Conservation (phyloP, 2,113 vertebrate genomes). For the Lagenorhynchus albirostris region DNA sequence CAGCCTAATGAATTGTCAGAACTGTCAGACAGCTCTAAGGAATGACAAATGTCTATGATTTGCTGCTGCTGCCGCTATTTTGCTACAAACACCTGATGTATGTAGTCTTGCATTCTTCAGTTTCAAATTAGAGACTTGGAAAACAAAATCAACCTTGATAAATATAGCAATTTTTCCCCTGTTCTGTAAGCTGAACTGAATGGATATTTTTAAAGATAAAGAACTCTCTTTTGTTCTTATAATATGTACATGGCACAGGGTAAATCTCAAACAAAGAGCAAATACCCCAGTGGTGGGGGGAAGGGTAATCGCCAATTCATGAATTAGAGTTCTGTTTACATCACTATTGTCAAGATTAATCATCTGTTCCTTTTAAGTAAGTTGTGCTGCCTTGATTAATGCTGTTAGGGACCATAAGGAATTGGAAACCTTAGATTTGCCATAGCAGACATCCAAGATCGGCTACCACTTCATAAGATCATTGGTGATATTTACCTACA, state of each 20-base stretch:
- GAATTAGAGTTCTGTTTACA: neutral
- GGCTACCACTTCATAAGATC: neutral
- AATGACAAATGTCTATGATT: conserved; percentile 91
- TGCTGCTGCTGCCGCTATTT: conserved; percentile 83
- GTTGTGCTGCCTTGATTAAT: conserved; percentile 28
- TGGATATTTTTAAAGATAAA: conserved; percentile 67
- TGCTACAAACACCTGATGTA: conserved; percentile 86
- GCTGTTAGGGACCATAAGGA: neutral
- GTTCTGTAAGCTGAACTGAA: conserved; percentile 66
- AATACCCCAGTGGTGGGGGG: neutral
- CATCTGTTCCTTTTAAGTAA: conserved; percentile 49
- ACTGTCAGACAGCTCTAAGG: conserved; percentile 88
- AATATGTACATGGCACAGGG: neutral
- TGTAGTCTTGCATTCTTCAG: conserved; percentile 81
- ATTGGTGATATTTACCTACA: neutral
- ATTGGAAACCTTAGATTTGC: neutral
- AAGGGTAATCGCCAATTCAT: neutral
- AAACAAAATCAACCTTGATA: conserved; percentile 80
- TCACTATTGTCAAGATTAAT: conserved; percentile 30
- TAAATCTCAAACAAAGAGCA: conserved; percentile 64
- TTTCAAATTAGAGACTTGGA: conserved; percentile 83
- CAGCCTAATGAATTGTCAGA: conserved; percentile 91
- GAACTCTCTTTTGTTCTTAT: conserved; percentile 63
- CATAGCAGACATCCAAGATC: neutral
- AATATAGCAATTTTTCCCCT: conserved; percentile 75